Evolutionary conservation across 1,140 invertebrate species (phyloP), one percentile per base, ranked within the genome.

Genomic region (Papilio polytes): DNA sequence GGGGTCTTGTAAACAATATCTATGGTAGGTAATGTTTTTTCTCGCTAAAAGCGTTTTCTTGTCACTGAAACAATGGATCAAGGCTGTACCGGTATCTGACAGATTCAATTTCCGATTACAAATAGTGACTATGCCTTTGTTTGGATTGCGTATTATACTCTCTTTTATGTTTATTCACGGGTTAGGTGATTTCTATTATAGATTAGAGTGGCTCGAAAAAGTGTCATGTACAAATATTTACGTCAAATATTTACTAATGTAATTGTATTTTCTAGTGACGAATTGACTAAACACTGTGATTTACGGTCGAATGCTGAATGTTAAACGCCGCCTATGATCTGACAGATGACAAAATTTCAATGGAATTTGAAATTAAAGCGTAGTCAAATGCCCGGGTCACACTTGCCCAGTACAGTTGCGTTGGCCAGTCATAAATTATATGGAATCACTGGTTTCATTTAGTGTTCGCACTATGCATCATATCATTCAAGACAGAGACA

Each of bases 91-190:
- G 63, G 78, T 80, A 82, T 81, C 82, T 85, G 88, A 90, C 89
- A 89, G 85, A 92, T 91, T 87, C 85, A 88, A 89, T 90, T 90
- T 91, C 85, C 87, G 84, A 85, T 80, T 80, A 88, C 85, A 89
- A 86, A 86, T 83, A 86, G 81, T 84, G 72, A 80, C 53, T 41
- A 53, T 22, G 18, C 18, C 31, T n/a, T 63, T 78, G 76, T 78
- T 63, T 78, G 76, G 51, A 59, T 78, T 78, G 31, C 44, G 26
- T 78, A 63, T 78, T 78, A 66, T 78, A n/a, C 63, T 78, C 31
- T 7, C 56, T 78, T 78, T 59, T 41, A 63, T 15, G 12, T 53
- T 78, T 78, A 78, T 59, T 36, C 18, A 51, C n/a, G 73, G 41
- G 44, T 74, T 74, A 48, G n/a, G 12, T 48, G 73, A 74, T 74